Percentiles rank a stretch among this genome's conserved stretches.
Conservation (phyloP, 92 coral and sea anemone species). For the Bergia sp. region DNA sequence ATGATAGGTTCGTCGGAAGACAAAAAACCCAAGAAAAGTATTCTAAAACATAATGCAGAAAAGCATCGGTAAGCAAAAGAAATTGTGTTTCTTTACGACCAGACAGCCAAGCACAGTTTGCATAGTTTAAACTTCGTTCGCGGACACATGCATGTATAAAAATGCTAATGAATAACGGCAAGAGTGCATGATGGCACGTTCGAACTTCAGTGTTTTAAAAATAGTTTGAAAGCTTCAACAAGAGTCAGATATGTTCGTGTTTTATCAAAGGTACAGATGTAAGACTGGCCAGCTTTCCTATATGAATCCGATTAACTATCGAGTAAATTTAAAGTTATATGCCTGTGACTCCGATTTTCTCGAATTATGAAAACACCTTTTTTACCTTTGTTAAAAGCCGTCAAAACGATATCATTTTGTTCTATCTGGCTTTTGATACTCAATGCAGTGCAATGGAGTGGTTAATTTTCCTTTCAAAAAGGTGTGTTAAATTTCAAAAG, state of each 20-base stretch:
- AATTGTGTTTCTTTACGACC: background rate
- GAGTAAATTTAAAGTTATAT: background rate
- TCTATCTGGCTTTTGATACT: background rate
- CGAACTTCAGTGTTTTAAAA: background rate
- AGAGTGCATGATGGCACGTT: slow-evolving; percentile 19
- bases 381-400: slow-evolving; percentile 20
- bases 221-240: background rate
- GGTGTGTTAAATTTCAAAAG: slow-evolving; percentile 8
- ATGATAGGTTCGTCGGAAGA: slow-evolving; percentile 26
- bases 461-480: background rate
- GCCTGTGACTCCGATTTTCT: background rate
- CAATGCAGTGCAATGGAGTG: background rate
- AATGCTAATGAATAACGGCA: background rate
- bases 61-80: slow-evolving; percentile 85
- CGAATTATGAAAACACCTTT: background rate
- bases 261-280: background rate
- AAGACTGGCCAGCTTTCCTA: background rate
- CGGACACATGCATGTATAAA: background rate
- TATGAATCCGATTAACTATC: background rate
- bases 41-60: slow-evolving; percentile 82
- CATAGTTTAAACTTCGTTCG: background rate
- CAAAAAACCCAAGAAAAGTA: slow-evolving; percentile 72
- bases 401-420: background rate
- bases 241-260: background rate
- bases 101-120: background rate